These are phyloP conservation scores for Adelosebastes latens DNA, from an alignment of 2,797 vertebrate genomes.

Conservation along the genomic window DNA sequence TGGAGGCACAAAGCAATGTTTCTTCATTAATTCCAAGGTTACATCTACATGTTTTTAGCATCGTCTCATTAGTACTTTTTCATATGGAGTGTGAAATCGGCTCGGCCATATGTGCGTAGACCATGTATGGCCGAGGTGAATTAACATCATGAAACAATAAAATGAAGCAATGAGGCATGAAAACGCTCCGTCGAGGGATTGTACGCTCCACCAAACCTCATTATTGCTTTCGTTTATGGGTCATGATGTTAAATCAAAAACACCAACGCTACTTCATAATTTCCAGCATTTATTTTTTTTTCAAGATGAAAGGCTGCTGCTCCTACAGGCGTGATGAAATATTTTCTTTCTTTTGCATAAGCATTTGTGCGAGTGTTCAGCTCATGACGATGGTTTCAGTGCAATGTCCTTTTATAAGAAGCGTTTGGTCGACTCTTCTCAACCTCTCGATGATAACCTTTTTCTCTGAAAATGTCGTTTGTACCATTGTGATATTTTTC, in stretches of 20 bases:
- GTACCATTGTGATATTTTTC: constrained; percentile 80
- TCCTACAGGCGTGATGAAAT: constrained; percentile 41
- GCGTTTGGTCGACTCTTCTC: constrained; percentile 56
- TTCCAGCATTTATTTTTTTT: constrained; percentile 18
- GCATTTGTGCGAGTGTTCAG: constrained; percentile 52
- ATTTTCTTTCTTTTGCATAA: constrained; percentile 23
- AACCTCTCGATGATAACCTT: constrained; percentile 62
- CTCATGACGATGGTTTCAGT: constrained; percentile 60
- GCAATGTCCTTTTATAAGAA: constrained; percentile 72
- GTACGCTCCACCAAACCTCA: constrained; percentile 22
- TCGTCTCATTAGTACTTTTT: constrained; percentile 17
- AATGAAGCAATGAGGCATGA: constrained; percentile 11
- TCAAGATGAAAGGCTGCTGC: constrained; percentile 39
- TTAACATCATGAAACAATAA: constrained; percentile 25
- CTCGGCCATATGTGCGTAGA: constrained; percentile 9
- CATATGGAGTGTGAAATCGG: not conserved
- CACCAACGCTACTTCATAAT: constrained; percentile 40
- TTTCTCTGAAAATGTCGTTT: constrained; percentile 70
- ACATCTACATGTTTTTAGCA: constrained; percentile 3
- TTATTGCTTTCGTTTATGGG: constrained; percentile 30
- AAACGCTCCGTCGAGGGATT: constrained; percentile 30
- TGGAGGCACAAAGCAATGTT: constrained; percentile 60
- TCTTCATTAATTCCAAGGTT: constrained; percentile 41
- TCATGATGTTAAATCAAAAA: constrained; percentile 26
- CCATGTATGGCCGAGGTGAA: not conserved